Conservation (phyloP, 64 coral and sea anemone species). For the Actinia tenebrosa region DNA sequence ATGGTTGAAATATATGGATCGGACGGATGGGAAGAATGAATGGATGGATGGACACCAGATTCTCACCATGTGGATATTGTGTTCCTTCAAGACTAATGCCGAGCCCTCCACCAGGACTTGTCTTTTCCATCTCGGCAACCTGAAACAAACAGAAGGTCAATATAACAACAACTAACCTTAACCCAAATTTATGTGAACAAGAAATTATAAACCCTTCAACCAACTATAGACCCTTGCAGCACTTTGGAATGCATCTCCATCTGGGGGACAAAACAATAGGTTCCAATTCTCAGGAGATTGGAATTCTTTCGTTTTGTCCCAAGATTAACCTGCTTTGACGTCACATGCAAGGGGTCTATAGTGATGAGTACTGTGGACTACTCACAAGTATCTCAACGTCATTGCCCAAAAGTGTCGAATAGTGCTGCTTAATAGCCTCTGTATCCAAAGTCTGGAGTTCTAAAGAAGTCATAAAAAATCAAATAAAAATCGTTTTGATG, state of each 20-base stretch:
- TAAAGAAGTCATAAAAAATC: background rate
- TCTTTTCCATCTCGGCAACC: conserved; percentile 90
- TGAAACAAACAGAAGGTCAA: conserved; percentile 17
- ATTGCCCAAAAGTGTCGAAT: conserved; percentile 65
- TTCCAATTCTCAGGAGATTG: too few relatives aligned
- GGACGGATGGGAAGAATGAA: background rate
- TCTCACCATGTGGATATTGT: conserved; percentile 54
- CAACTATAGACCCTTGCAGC: too few relatives aligned
- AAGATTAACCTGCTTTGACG: too few relatives aligned
- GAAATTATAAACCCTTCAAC: background rate
- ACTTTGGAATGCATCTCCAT: too few relatives aligned
- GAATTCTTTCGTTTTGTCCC: too few relatives aligned
- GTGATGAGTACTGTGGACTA: background rate
- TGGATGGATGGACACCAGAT: background rate
- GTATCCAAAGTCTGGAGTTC: conserved; percentile 27
- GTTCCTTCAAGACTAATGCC: conserved; percentile 97
- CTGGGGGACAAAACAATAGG: too few relatives aligned
- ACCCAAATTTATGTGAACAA: background rate
- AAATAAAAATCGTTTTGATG: too few relatives aligned
- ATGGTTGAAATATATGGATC: background rate
- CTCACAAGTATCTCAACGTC: conserved; percentile 74
- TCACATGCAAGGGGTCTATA: background rate
- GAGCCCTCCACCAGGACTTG: conserved; percentile 68
- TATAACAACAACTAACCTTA: background rate
- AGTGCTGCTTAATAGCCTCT: conserved; percentile 69